phyloP scores from a whole-genome alignment of 1,140 invertebrate genomes.

The Elymnias hypermnestra region DNA sequence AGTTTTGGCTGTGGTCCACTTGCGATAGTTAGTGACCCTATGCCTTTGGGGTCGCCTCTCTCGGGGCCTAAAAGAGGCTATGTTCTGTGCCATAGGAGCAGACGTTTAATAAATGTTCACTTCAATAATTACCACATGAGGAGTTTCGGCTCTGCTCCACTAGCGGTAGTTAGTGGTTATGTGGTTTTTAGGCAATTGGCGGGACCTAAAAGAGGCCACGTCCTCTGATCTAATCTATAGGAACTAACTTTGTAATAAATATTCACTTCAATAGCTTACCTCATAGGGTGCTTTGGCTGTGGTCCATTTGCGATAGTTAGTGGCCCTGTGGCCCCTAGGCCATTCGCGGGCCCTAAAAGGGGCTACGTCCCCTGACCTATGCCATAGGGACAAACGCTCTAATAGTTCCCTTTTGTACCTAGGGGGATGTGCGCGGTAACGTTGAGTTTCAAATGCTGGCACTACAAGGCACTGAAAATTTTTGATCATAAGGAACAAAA shows the following conservation, averaged over 20 bases:
- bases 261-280: too few species aligned
- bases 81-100: too few species aligned
- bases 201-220: too few species aligned
- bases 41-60: slow-evolving; percentile 93
- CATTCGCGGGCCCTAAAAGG: slow-evolving; percentile 91
- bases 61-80: too few species aligned
- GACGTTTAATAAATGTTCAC: too few species aligned
- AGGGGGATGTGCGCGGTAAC: slow-evolving; percentile 89
- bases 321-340: slow-evolving; percentile 91
- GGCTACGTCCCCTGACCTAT: slow-evolving; percentile 78
- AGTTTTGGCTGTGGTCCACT: slow-evolving; percentile 87
- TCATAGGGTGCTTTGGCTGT: slow-evolving; percentile 88
- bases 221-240: too few species aligned
- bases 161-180: too few species aligned
- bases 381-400: slow-evolving; percentile 82
- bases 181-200: too few species aligned
- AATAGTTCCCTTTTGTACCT: slow-evolving; percentile 87
- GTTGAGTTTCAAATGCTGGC: slow-evolving; percentile 94
- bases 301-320: slow-evolving; percentile 90
- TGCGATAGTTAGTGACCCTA: slow-evolving; percentile 89
- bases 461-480: slow-evolving; percentile 86
- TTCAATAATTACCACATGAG: too few species aligned
- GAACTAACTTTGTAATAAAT: too few species aligned
- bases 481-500: too few species aligned
- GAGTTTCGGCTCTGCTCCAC: too few species aligned